Conservation (phyloP, 2,888 invertebrate species). For the Rutpela maculata region DNA sequence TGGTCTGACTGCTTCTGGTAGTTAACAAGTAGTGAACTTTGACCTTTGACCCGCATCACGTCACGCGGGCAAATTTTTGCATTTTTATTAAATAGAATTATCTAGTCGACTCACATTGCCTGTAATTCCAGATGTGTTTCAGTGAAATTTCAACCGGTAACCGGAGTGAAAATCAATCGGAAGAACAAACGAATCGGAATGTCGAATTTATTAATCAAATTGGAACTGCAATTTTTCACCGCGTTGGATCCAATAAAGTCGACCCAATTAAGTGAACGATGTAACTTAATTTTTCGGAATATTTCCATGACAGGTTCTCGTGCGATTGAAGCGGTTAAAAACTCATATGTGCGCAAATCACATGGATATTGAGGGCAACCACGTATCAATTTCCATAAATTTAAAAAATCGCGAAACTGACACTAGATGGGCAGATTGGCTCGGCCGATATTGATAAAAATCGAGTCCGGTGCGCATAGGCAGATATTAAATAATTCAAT, state of each 20-base stretch:
- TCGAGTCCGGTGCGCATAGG: background rate
- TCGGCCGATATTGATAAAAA: constrained; percentile 20
- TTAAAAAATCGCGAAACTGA: constrained; percentile 22
- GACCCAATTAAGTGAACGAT: constrained; percentile 32
- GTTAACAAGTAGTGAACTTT: no score
- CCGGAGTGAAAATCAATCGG: constrained; percentile 8
- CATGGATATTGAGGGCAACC: constrained; percentile 6
- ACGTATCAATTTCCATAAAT: constrained; percentile 38
- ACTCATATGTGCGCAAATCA: constrained; percentile 19
- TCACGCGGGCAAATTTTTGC: background rate
- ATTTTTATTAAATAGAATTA: background rate
- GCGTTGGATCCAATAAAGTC: constrained; percentile 28
- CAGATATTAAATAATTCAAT: background rate
- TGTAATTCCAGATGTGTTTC: constrained; percentile 9
- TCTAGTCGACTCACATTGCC: background rate
- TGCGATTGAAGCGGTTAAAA: constrained; percentile 37
- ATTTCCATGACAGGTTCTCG: constrained; percentile 37
- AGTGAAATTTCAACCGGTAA: background rate
- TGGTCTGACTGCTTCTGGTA: no score
- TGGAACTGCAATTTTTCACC: constrained; percentile 29
- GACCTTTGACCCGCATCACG: no score
- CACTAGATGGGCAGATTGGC: background rate
- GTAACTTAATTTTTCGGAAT: constrained; percentile 46
- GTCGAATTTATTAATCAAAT: constrained; percentile 15
- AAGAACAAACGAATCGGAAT: constrained; percentile 23